phyloP scores from a whole-genome alignment of 2,888 invertebrate genomes.

The Nephrotoma guestfalica region DNA sequence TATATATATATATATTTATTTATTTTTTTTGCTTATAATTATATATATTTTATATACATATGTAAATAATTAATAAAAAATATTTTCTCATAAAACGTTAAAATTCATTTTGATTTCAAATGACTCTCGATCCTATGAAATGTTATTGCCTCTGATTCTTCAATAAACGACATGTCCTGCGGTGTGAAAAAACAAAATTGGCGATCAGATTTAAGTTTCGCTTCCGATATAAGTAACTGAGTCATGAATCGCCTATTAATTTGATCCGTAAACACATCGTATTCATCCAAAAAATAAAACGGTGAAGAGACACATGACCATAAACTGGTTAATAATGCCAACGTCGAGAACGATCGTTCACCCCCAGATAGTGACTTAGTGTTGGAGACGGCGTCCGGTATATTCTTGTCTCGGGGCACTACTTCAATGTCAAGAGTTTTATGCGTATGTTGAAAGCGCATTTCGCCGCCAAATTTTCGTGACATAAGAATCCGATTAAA shows the following conservation, averaged over 20 bases:
- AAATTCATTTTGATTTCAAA: slow-evolving; percentile 20
- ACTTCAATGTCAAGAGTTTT: slow-evolving; percentile 38
- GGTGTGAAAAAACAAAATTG: slow-evolving; percentile 90
- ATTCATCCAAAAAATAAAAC: slow-evolving; percentile 90
- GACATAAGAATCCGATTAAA: background rate
- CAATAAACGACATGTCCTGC: slow-evolving; percentile 50
- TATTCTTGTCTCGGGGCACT: slow-evolving; percentile 36
- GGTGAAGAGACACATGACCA: slow-evolving; percentile 90
- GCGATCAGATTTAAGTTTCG: slow-evolving; percentile 44
- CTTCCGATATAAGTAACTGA: slow-evolving; percentile 61
- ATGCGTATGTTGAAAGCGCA: slow-evolving; percentile 28
- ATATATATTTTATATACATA: too few species aligned
- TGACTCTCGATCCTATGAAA: slow-evolving; percentile 36
- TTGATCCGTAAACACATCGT: slow-evolving; percentile 93
- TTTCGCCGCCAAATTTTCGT: slow-evolving; percentile 23
- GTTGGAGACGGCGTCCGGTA: slow-evolving; percentile 32
- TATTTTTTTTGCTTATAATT: too few species aligned
- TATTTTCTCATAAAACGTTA: background rate
- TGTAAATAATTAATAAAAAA: background rate
- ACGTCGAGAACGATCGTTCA: slow-evolving; percentile 90
- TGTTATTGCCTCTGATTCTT: slow-evolving; percentile 35
- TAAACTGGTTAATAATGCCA: slow-evolving; percentile 80
- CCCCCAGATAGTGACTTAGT: slow-evolving; percentile 79
- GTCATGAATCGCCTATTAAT: slow-evolving; percentile 67
- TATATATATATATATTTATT: too few species aligned